Evolutionary conservation across 2,888 invertebrate genomes (phyloP), one percentile per base, ranked within the genome.

Genomic region (Drosophila neonasuta): DNA sequence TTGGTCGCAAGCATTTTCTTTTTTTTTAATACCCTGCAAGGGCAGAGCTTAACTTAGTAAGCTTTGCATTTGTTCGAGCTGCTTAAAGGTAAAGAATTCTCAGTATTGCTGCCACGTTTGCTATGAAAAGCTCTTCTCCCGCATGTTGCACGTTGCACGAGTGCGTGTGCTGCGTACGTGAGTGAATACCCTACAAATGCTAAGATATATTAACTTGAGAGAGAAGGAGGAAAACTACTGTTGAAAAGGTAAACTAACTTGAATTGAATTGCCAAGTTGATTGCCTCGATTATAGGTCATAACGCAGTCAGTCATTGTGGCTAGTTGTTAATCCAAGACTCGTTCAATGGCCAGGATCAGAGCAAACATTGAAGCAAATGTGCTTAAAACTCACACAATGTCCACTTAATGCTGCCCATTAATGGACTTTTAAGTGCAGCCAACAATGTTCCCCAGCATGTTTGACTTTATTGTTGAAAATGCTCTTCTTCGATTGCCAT

Each of bases 361-460:
- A 24, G 68, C 60, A 64, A 58, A 68, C 77, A 73, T 74, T 67
- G 68, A 46, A 59, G 80, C 57, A 69, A 80, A 68, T 80, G 87
- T 75, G 81, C 81, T 72, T 69, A 72, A 83, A 77, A 71, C 65
- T 68, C 63, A 56, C 64, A 78, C 72, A 84, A 81, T 81, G 87
- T 84, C 72, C 82, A 78, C 85, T 86, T 86, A 81, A 78, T 84
- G 81, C 87, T 76, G 49, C 49, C 74, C 85, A 84, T 86, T 81
- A 81, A 81, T 86, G 87, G 81, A 86, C 82, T 86, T 84, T 81
- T 81, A 81, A 86, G 87, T 85, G 87, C 82, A 64, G 56, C 79
- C 81, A 84, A 75, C 85, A 80, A 71, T 70, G 75, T 72, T 74
- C 64, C 48, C 48, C 65, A 68, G 62, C 72, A 44, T 82, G 79